These are phyloP conservation scores for Micoletzkya japonica DNA, from an alignment of 2,888 invertebrate species.

Conservation along the genomic window DNA sequence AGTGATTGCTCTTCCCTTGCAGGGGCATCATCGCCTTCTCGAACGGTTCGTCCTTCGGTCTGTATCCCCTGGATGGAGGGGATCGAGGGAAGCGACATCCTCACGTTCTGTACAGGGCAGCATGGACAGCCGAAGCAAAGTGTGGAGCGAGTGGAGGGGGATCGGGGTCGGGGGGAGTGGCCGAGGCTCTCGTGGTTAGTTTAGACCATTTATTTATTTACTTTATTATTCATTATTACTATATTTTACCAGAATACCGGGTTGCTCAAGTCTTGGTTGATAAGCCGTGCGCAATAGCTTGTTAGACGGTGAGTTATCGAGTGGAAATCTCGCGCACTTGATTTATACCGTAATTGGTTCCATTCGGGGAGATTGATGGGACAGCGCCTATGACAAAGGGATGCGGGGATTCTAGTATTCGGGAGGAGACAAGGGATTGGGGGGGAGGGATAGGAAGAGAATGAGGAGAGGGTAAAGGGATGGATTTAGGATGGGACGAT, in stretches of 20 bases:
- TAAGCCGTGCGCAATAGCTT: too few species aligned
- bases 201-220: background rate
- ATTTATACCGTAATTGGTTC: too few species aligned
- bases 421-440: background rate
- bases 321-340: too few species aligned
- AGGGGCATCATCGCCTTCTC: constrained; percentile 85
- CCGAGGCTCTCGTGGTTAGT: constrained; percentile 18
- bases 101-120: constrained; percentile 53
- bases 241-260: too few species aligned
- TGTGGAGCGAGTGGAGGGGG: constrained; percentile 19
- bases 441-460: background rate
- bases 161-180: background rate
- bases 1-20: constrained; percentile 13
- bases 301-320: too few species aligned
- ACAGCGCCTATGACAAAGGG: too few species aligned
- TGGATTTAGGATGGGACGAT: background rate
- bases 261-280: too few species aligned
- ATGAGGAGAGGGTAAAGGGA: background rate
- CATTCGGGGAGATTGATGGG: too few species aligned
- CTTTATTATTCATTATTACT: too few species aligned
- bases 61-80: constrained; percentile 94
- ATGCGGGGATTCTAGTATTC: background rate
- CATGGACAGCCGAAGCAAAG: constrained; percentile 14
- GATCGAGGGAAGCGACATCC: constrained; percentile 72
- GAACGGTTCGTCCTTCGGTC: constrained; percentile 96